Base-by-base conservation (phyloP, 2,113 vertebrate genomes). In the Cygnus buccinator region DNA sequence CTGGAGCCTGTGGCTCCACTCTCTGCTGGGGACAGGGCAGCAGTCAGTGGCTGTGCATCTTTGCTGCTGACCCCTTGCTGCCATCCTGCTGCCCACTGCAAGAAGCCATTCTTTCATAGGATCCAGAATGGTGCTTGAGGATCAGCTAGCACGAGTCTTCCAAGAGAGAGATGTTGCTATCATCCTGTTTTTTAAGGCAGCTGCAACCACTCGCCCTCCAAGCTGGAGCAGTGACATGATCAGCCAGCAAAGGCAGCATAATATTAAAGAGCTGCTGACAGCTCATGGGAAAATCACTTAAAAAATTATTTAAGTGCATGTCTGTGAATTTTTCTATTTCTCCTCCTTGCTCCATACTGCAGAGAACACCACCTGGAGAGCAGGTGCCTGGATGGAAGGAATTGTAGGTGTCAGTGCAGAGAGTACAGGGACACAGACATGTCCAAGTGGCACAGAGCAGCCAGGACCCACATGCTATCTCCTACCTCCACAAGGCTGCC, bases 281-380 rank as follows among this genome's bases (percentile, higher is more conserved):
- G 17, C 87, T 85, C 81, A 43, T 44, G 77, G 95, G 91, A 96
- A 87, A 81, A 70, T 82, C 71, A 52, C 63, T 86, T 71, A 25
- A 65, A 89, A 85, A n/a, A 54, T 25, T 67, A 67, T 96, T 89
- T 84, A 92, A 41, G 39, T 67, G 65, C 37, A 21, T 2, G 28
- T 46, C 46, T 74, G 9, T 88, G 70, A 54, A 3, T 55, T 89
- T 73, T 76, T 83, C 63, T 80, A 44, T 62, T 73, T 78, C 33
- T 46, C 31, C 31, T 31, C 7, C 15, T 70, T 55, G 28, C 26
- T 86, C 29, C 29, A 4, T 9, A 20, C 14, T 6, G 4, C 72
- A 71, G 59, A 43, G 55, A 48, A 5, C 63, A 31, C 1, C 0
- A 7, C 39, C 39, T 13, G 50, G 63, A 20, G 21, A 0, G 1